Conservation (phyloP, 2,797 vertebrate genomes). For the Hipposideros larvatus region DNA sequence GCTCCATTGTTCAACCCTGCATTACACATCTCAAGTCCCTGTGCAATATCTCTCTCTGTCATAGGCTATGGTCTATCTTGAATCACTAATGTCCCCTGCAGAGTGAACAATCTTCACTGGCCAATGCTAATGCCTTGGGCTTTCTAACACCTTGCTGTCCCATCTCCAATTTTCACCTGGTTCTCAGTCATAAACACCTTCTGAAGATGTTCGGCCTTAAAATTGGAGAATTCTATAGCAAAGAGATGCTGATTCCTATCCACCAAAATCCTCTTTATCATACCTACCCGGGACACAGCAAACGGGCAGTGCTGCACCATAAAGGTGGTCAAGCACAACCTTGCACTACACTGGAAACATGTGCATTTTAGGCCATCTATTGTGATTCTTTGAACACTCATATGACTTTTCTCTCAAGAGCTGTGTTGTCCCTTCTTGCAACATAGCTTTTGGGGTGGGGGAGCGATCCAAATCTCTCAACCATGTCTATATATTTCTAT, state of each 20-base stretch:
- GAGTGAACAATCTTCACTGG: neutral
- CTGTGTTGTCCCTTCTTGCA: neutral
- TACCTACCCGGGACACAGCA: neutral
- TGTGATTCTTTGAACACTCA: neutral
- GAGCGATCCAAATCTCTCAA: neutral
- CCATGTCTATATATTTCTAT: neutral
- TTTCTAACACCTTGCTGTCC: neutral
- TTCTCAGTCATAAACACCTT: neutral
- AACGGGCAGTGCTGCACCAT: neutral
- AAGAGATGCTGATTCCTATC: neutral
- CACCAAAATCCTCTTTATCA: neutral
- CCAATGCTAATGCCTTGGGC: neutral
- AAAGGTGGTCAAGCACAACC: rapidly evolving
- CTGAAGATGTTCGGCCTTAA: neutral
- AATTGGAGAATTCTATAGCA: neutral
- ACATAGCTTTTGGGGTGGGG: neutral
- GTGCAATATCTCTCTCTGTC: neutral
- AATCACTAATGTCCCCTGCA: neutral
- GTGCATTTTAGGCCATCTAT: neutral
- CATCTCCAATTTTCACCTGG: neutral
- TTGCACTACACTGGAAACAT: neutral
- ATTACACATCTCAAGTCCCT: neutral
- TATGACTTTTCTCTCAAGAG: neutral
- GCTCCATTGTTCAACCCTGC: neutral
- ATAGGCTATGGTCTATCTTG: neutral